Conservation (phyloP, 1,140 invertebrate genomes). For the Laupala kohalensis region DNA sequence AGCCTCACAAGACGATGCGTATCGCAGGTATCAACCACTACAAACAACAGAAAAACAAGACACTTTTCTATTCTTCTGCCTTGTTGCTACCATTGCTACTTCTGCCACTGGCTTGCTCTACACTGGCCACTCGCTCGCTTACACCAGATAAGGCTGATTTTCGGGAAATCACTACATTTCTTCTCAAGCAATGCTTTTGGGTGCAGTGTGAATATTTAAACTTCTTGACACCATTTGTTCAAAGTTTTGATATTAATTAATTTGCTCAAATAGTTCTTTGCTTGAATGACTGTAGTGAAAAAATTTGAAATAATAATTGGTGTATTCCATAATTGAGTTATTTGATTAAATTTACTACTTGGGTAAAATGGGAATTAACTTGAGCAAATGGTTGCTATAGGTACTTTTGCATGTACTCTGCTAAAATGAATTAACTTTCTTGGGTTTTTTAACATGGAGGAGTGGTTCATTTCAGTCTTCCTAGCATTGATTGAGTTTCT, state of each 20-base stretch:
- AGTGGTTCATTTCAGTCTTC: not conserved
- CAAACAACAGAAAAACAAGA: not conserved
- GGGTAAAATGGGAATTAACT: too few species aligned
- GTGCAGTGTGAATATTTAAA: not conserved
- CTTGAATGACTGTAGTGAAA: too few species aligned
- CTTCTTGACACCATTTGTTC: too few species aligned
- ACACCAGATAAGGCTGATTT: not conserved
- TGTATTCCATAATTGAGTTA: not conserved
- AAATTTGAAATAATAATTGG: too few species aligned
- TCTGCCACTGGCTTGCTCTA: not conserved
- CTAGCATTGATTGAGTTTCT: too few species aligned
- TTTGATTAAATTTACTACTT: too few species aligned
- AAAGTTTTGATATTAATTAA: too few species aligned
- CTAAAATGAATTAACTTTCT: not conserved
- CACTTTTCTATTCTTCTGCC: not conserved
- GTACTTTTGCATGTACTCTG: not conserved
- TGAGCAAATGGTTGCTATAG: not conserved
- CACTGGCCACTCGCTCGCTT: not conserved
- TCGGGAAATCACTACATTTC: not conserved
- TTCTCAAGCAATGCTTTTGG: not conserved
- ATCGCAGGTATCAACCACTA: conserved; percentile 19
- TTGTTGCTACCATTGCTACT: not conserved
- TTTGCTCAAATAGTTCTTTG: too few species aligned
- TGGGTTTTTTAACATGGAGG: not conserved
- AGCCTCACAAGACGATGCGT: conserved; percentile 26